Conservation (phyloP, 2,888 invertebrate genomes). For the Aleiodes alternator region DNA sequence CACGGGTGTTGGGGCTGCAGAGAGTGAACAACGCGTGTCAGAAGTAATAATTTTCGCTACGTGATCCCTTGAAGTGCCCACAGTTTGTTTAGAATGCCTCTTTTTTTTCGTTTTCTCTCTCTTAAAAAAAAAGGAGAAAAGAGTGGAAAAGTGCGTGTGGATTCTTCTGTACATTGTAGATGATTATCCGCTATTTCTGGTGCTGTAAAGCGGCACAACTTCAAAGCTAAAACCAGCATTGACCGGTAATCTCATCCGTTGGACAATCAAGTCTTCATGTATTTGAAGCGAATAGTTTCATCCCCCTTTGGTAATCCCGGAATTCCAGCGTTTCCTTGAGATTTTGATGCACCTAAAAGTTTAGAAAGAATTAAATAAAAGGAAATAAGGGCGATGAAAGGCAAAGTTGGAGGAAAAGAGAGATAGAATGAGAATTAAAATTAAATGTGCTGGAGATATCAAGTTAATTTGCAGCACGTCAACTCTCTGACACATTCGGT, state of each 20-base stretch:
- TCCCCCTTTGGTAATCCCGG: conserved; percentile 11
- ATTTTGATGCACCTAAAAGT: conserved; percentile 32
- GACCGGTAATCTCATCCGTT: conserved; percentile 36
- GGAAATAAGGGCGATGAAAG: not conserved
- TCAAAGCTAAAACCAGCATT: conserved; percentile 22
- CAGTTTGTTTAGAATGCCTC: conserved; percentile 34
- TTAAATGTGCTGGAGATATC: conserved; percentile 30
- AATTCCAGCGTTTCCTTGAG: conserved; percentile 21
- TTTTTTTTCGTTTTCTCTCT: not conserved
- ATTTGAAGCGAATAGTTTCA: conserved; percentile 8
- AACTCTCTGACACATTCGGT: conserved; percentile 40
- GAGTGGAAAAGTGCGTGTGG: conserved; percentile 19
- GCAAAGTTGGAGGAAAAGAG: not conserved
- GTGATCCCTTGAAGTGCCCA: conserved; percentile 22
- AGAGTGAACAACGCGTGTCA: conserved; percentile 37
- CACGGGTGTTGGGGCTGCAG: not conserved
- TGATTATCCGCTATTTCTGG: conserved; percentile 3
- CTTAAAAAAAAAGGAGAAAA: not conserved
- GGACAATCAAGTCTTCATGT: not conserved
- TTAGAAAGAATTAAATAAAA: conserved; percentile 44
- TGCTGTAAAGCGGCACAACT: conserved; percentile 8
- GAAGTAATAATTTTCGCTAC: conserved; percentile 35
- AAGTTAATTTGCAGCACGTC: conserved; percentile 35
- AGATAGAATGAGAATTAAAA: not conserved
- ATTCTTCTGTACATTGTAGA: conserved; percentile 15